phyloP scores from a whole-genome alignment of 2,888 invertebrate genomes.

The Dolichomitus sp. region DNA sequence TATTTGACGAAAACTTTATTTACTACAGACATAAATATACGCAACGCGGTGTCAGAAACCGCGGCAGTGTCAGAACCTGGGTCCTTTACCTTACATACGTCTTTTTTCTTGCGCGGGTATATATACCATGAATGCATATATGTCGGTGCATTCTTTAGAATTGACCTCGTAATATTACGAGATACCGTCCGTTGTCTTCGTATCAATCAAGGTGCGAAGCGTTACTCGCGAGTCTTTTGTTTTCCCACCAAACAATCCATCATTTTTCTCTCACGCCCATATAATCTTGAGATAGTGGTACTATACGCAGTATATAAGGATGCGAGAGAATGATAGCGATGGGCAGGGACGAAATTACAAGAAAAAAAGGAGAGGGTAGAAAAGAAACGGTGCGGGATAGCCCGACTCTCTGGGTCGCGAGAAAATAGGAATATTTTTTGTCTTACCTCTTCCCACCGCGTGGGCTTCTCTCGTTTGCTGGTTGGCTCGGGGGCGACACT shows the following conservation, averaged over 20 bases:
- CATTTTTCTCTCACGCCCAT: slow-evolving; percentile 9
- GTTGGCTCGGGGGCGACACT: background rate
- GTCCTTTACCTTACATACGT: too few species aligned
- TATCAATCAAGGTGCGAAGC: background rate
- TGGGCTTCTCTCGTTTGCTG: slow-evolving; percentile 18
- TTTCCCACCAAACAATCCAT: slow-evolving; percentile 14
- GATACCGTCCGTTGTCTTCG: background rate
- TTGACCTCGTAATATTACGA: background rate
- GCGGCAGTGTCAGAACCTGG: too few species aligned
- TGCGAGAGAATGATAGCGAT: slow-evolving; percentile 8
- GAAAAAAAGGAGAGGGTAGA: slow-evolving; percentile 4
- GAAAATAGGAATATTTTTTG: slow-evolving; percentile 30
- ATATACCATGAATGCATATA: background rate
- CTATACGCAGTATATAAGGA: slow-evolving; percentile 1
- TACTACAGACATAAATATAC: too few species aligned
- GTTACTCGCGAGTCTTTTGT: background rate
- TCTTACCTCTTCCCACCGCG: background rate
- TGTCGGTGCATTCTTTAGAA: background rate
- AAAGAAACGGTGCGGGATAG: slow-evolving; percentile 5
- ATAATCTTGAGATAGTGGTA: slow-evolving; percentile 1
- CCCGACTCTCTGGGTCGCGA: slow-evolving; percentile 7
- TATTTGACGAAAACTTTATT: too few species aligned
- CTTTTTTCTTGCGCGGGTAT: too few species aligned
- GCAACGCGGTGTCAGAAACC: too few species aligned
- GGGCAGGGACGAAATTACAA: background rate